phyloP scores from a whole-genome alignment of 2,797 vertebrate genomes.

The Decapterus maruadsi region DNA sequence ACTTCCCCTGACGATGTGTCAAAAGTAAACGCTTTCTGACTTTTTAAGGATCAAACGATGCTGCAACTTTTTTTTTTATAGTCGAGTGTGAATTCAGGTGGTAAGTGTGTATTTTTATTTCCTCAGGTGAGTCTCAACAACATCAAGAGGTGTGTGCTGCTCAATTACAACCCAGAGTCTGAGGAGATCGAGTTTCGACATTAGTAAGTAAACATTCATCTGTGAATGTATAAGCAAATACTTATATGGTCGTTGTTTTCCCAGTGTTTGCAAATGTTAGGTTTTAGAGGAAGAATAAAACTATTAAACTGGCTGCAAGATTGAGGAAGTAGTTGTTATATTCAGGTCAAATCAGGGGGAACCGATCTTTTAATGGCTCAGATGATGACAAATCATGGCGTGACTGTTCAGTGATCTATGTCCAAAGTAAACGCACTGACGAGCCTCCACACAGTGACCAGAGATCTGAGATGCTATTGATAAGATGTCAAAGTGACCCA shows the following conservation, averaged over 20 bases:
- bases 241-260: background rate
- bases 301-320: background rate
- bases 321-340: background rate
- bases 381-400: constrained; percentile 80
- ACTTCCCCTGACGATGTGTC: constrained; percentile 75
- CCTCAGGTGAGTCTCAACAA: constrained; percentile 91
- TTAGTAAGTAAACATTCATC: constrained; percentile 88
- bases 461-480: accelerated
- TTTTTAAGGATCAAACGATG: background rate
- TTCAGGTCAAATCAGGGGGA: too few species aligned
- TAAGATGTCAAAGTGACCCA: background rate
- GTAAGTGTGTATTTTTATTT: background rate
- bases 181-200: constrained; percentile 92
- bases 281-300: background rate
- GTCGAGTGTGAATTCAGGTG: background rate
- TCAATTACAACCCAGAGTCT: constrained; percentile 86
- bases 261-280: background rate
- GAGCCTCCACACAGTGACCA: constrained; percentile 2
- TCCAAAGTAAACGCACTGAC: constrained; percentile 92
- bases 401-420: constrained; percentile 85
- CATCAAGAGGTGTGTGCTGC: constrained; percentile 92
- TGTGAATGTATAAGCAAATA: background rate
- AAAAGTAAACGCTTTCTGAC: constrained; percentile 86
- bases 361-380: constrained; percentile 38
- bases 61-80: background rate